Evolutionary conservation across 2,888 invertebrate species (phyloP), one percentile per base, ranked within the genome.

Genomic region (Oligia latruncula): DNA sequence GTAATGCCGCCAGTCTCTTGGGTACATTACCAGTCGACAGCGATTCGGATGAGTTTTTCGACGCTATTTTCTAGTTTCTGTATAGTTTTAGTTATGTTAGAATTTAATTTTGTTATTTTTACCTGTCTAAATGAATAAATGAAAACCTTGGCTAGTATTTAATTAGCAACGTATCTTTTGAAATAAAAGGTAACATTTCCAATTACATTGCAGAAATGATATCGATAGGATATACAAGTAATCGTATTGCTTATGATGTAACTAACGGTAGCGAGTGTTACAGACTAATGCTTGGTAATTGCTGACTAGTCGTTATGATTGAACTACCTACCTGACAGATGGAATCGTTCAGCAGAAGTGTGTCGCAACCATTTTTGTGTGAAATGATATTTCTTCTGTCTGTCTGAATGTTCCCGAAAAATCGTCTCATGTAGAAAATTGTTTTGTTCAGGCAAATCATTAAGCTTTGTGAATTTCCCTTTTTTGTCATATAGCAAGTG

Each of bases 191-290:
- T 60, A 60, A n/a, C 0, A 66, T 58, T 60, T 46, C 2, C 0
- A 66, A 43, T 20, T 70, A 52, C 49, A 64, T 64, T 60, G 9
- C 66, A 62, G 11, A 58, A 82, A 67, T 71, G 0, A 70, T 66
- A 74, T 83, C n/a, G 23, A 71, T 35, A 58, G n/a, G n/a, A 67
- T 74, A 74, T 62, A 49, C 64, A 80, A 72, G 8, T 72, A 49
- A 71, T 49, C 23, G 40, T 71, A 52, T 15, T 15, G 60, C 13
- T 66, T 66, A 49, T 76, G 62, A 62, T 43, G 58, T 70, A 81
- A 73, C 40, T 71, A 40, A 29, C 60, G 46, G 72, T 79, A 74
- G 29, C 58, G 40, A 67, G n/a, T 49, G 15, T 65, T 70, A 65
- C n/a, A 9, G 11, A n/a, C 40, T 64, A 60, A 29, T 5, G 17